A percentile compares a stretch with the other conserved stretches of the same genome.
Evolutionary conservation across 2,113 vertebrate species (phyloP).

Genomic region (Ardeotis arabs): DNA sequence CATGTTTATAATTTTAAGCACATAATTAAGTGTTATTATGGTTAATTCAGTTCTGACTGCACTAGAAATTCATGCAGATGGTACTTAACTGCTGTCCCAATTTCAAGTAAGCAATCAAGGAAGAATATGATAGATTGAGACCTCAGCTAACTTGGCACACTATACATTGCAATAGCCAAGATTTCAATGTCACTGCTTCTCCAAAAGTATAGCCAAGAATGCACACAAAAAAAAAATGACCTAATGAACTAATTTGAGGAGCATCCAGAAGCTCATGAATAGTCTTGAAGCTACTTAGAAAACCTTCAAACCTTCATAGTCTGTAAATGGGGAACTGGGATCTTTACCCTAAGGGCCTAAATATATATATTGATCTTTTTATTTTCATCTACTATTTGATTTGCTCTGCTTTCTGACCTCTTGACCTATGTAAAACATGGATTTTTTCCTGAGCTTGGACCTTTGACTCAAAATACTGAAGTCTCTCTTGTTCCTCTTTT

Average conservation of each 20-base stretch:
- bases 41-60: neutral
- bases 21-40: neutral
- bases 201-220: neutral
- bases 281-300: neutral
- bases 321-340: neutral
- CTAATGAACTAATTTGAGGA: neutral
- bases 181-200: neutral
- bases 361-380: neutral
- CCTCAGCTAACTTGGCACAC: neutral
- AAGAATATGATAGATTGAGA: neutral
- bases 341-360: neutral
- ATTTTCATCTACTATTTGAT: neutral
- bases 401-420: neutral
- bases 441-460: neutral
- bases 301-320: neutral
- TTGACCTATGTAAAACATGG: rapidly evolving
- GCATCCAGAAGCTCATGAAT: neutral
- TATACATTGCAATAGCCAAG: neutral
- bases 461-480: neutral
- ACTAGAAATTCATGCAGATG: neutral
- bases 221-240: neutral
- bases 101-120: neutral
- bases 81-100: neutral
- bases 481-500: neutral
- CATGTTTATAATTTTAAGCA: neutral